phyloP scores from a whole-genome alignment of 2,888 invertebrate genomes.

The Yponomeuta malinellus region DNA sequence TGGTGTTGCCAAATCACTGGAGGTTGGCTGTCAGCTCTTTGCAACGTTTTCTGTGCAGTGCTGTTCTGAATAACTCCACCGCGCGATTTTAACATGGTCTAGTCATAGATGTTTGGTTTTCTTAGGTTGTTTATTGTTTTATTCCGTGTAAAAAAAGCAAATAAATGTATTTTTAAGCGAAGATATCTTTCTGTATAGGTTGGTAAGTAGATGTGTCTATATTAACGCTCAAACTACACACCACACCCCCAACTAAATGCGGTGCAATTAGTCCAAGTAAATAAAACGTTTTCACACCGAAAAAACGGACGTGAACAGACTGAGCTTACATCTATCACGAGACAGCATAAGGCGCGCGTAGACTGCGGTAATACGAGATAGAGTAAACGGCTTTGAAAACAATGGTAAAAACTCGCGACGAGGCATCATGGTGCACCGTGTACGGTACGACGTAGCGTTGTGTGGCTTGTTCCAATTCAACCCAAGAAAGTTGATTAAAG shows the following conservation, averaged over 20 bases:
- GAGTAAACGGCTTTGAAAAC: conserved; percentile 5
- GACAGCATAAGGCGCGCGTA: background rate
- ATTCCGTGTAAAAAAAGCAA: too few species aligned
- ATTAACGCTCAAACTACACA: background rate
- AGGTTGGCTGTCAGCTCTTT: too few species aligned
- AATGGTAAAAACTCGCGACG: conserved; percentile 10
- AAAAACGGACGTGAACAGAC: background rate
- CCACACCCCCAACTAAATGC: conserved; percentile 4
- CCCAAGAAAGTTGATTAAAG: background rate
- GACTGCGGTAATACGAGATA: conserved; percentile 5
- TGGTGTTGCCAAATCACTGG: too few species aligned
- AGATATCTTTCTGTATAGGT: background rate
- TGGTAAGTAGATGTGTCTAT: background rate
- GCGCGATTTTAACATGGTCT: too few species aligned
- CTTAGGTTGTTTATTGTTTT: too few species aligned
- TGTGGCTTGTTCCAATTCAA: background rate
- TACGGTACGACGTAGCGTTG: background rate
- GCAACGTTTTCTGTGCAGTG: too few species aligned
- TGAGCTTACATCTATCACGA: background rate
- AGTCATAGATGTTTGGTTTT: too few species aligned
- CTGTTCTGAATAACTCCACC: too few species aligned
- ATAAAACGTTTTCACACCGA: conserved; percentile 3
- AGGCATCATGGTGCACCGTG: background rate
- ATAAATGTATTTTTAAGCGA: too few species aligned
- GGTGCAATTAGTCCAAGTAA: conserved; percentile 12